Evolutionary conservation across 2,888 invertebrate genomes (phyloP), one percentile per base, ranked within the genome.

Genomic region (Micropterix aruncella): DNA sequence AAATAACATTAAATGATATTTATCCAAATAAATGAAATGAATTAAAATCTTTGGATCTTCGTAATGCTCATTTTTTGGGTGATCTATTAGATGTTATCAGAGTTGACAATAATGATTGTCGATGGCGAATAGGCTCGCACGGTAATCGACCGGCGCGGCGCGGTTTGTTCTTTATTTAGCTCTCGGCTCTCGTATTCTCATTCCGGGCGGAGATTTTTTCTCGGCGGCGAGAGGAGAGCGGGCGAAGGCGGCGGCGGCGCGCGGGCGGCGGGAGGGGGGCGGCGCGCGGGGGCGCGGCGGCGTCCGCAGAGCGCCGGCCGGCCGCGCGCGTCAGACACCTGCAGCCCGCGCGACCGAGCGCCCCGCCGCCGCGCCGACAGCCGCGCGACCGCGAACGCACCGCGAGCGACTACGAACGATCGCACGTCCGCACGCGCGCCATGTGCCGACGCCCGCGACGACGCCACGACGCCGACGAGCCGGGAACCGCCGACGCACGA

Each of bases 251-350:
- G 43, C 40, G 46, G 51, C 44, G 50, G 53, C 46, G 51, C 45
- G 49, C 44, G 48, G 48, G 48, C 47, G 19, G 43, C 40, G 44
- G 17, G 36, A 42, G 42, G 42, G 43, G 39, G 19, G 42, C 19
- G 37, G 16, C n/a, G 44, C 49, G 41, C 43, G 51, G 50, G 45
- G 44, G 47, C 53, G 53, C 52, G 52, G 55, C 53, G 48, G 52
- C 57, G 68, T 68, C 69, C 70, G 69, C 68, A 57, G 68, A 68
- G 69, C 70, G 69, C 68, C 69, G 68, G 60, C 60, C 61, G 69
- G 70, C 63, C 65, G 68, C 69, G 69, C 66, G 42, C 69, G 67
- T 67, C 68, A 68, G 42, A 37, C 48, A 38, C 44, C 46, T 39
- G 39, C 43, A 46, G 44, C 36, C 37, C 38, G 41, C 44, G 37